Percentiles rank a stretch among this genome's conserved stretches.
Evolutionary conservation across 64 coral and sea anemone genomes (phyloP).

Genomic region (Pachyseris speciosa): DNA sequence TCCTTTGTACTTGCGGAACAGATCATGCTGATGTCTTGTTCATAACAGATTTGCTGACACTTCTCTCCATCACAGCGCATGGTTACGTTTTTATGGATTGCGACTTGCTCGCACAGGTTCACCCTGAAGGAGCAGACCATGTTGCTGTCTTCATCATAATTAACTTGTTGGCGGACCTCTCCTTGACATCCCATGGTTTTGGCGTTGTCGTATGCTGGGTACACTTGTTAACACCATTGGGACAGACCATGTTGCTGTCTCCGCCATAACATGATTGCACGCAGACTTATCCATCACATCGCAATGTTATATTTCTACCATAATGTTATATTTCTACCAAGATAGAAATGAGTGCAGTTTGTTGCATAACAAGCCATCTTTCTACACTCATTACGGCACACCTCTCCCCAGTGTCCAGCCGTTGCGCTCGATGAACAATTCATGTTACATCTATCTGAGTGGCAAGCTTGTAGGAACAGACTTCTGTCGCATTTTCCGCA

Average conservation of each 20-base stretch:
- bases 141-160: background rate
- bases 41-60: background rate
- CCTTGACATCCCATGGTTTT: background rate
- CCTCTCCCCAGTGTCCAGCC: background rate
- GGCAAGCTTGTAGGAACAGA: background rate
- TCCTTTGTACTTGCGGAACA: background rate
- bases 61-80: background rate
- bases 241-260: background rate
- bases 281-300: background rate
- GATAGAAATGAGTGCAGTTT: background rate
- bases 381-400: background rate
- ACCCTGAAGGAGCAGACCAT: background rate
- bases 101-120: background rate
- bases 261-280: background rate
- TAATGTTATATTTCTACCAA: background rate
- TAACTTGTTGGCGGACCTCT: background rate
- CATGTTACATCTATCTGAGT: background rate
- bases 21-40: background rate
- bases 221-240: background rate
- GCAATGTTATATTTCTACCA: background rate
- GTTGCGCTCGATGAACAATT: background rate
- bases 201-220: background rate
- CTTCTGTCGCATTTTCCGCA: background rate
- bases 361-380: background rate
- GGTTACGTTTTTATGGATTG: no score